Conservation (phyloP, 2,888 invertebrate genomes). For the Trichacis sp. region DNA sequence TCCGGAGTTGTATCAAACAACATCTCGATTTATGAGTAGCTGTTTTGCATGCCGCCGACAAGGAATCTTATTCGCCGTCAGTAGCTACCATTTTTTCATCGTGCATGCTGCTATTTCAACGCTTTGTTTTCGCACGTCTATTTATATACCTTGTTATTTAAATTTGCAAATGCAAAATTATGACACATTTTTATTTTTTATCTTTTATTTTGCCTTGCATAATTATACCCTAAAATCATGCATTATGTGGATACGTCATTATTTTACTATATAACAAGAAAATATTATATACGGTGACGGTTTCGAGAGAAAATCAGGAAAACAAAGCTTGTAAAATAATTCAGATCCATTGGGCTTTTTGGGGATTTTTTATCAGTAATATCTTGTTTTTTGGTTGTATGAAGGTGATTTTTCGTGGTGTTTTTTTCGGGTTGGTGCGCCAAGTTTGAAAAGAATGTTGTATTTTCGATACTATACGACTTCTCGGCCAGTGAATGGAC, state of each 20-base stretch:
- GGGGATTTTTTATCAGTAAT: constrained; percentile 2
- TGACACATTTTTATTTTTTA: too few species aligned
- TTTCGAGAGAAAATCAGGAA: constrained; percentile 35
- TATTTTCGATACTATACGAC: too few species aligned
- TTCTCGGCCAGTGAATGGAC: constrained; percentile 25
- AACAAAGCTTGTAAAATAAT: constrained; percentile 40
- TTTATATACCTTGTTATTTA: too few species aligned
- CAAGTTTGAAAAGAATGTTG: too few species aligned
- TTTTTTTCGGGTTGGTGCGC: too few species aligned
- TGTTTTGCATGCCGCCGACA: constrained; percentile 20
- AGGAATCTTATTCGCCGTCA: constrained; percentile 6
- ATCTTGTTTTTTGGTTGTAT: constrained; percentile 18
- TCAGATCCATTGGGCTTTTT: constrained; percentile 19
- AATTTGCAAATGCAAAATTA: too few species aligned
- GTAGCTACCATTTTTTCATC: background rate
- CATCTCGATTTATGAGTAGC: constrained; percentile 35
- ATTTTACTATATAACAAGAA: too few species aligned
- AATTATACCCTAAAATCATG: too few species aligned
- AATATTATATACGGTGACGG: too few species aligned
- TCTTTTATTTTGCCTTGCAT: too few species aligned
- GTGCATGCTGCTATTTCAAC: constrained; percentile 17
- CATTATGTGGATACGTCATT: too few species aligned
- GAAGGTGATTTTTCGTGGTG: constrained; percentile 4
- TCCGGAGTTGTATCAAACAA: background rate
- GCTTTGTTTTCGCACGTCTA: constrained; percentile 10